Conservation (phyloP, 2,888 invertebrate species). For the Phengaris arion region DNA sequence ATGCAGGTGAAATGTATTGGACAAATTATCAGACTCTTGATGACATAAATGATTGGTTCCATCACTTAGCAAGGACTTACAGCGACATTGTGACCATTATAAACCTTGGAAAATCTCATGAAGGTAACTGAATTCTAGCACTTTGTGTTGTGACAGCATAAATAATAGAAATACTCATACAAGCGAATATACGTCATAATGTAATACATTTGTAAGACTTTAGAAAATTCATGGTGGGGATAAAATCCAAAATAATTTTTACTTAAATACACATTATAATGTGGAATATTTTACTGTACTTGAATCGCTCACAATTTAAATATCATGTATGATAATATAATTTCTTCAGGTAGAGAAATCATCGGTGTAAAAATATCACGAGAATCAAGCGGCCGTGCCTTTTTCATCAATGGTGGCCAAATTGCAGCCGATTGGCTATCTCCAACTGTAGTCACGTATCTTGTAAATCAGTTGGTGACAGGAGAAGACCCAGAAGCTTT, state of each 20-base stretch:
- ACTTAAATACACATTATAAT: no score
- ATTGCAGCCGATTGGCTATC: constrained; percentile 89
- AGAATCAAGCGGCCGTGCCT: constrained; percentile 48
- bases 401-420: constrained; percentile 76
- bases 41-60: constrained; percentile 79
- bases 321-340: neutral
- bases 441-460: constrained; percentile 81
- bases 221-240: no score
- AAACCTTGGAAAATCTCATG: constrained; percentile 64
- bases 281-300: no score
- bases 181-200: no score
- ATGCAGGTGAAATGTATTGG: constrained; percentile 54
- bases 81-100: constrained; percentile 61
- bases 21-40: constrained; percentile 62
- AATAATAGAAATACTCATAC: neutral
- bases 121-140: constrained; percentile 51
- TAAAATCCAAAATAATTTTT: no score
- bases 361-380: constrained; percentile 68
- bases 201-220: no score
- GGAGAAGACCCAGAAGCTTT: constrained; percentile 72
- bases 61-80: constrained; percentile 50
- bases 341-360: constrained; percentile 60
- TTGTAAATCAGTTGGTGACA: constrained; percentile 80
- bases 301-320: neutral
- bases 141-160: neutral